Evolutionary conservation across 2,888 invertebrate genomes (phyloP), one percentile per base, ranked within the genome.

Genomic region (Drosophila ochracea): DNA sequence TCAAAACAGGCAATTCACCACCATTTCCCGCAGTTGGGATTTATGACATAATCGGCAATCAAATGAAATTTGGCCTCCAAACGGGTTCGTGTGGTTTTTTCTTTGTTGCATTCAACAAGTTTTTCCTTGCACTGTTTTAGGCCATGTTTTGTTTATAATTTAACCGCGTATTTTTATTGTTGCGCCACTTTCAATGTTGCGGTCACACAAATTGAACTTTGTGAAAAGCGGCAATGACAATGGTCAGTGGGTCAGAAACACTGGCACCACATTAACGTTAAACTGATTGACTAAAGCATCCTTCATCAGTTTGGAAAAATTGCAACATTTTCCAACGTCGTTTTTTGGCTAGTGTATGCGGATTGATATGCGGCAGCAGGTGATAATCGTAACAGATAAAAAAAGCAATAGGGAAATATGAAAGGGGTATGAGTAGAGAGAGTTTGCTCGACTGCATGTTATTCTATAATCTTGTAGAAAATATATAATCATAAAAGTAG

Each of bases 171-270:
- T 35, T 61, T 11, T 25, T 35, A 37, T 55, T 59, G 41, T 39
- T 66, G 58, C 37, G 55, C 50, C 59, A 63, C 28, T 78, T 82
- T 78, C 76, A 84, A 67, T 76, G 69, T 80, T 75, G 86, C 71
- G 83, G 86, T 86, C 75, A 71, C 55, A 39, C 21, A 50, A 58
- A 54, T 59, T 88, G 68, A 85, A 83, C 85, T 80, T 73, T 74
- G 54, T 55, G 33, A 39, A 13, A 41, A 70, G 30, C 30, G 72
- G 59, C 58, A 58, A 57, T 52, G 13, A 21, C 73, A 76, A 50
- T 76, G 70, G 89, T 71, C 89, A 84, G 89, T 85, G 90, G 89
- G 84, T 88, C 89, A 90, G 43, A 90, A 31, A n/a, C 21, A 66
- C 49, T 67, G 57, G 41, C 71, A 31, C 4, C n/a, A 31, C 33